phyloP scores from a whole-genome alignment of 2,888 invertebrate species.

The Eurois occulta region DNA sequence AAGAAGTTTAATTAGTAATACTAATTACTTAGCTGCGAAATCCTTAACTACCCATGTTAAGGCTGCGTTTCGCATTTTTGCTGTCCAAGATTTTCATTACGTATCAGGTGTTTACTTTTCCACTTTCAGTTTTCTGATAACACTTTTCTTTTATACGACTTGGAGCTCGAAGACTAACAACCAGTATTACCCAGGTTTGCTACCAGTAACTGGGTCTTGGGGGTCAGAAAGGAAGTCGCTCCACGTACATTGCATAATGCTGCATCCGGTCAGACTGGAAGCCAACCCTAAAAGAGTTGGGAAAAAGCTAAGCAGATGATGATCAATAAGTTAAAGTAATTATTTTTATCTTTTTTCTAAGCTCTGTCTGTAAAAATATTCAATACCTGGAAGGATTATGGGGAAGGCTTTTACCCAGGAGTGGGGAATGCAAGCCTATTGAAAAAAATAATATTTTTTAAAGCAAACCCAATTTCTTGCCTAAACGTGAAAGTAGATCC shows the following conservation, averaged over 20 bases:
- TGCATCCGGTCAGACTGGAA: background rate
- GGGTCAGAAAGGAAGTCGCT: background rate
- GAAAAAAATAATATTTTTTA: too few relatives aligned
- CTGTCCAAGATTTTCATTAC: background rate
- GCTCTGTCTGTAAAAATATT: too few relatives aligned
- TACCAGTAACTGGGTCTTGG: background rate
- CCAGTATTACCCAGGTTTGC: background rate
- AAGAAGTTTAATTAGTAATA: background rate
- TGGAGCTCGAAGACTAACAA: background rate
- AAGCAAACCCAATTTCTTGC: background rate
- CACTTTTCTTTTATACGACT: background rate
- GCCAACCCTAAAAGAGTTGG: background rate
- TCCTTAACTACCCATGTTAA: background rate
- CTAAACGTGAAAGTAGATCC: conserved; percentile 7
- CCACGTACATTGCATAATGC: background rate
- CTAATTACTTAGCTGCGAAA: background rate
- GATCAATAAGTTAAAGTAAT: background rate
- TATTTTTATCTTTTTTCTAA: too few relatives aligned
- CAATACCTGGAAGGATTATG: too few relatives aligned
- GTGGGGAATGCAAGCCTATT: too few relatives aligned
- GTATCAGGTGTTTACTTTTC: background rate
- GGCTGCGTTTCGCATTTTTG: background rate
- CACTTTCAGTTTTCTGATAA: background rate
- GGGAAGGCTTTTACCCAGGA: too few relatives aligned
- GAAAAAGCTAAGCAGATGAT: background rate